Percentiles rank a stretch among this genome's conserved stretches.
These are phyloP conservation scores for Smutsia temminckii DNA, from an alignment of 2,797 vertebrate genomes.

Conservation along the genomic window DNA sequence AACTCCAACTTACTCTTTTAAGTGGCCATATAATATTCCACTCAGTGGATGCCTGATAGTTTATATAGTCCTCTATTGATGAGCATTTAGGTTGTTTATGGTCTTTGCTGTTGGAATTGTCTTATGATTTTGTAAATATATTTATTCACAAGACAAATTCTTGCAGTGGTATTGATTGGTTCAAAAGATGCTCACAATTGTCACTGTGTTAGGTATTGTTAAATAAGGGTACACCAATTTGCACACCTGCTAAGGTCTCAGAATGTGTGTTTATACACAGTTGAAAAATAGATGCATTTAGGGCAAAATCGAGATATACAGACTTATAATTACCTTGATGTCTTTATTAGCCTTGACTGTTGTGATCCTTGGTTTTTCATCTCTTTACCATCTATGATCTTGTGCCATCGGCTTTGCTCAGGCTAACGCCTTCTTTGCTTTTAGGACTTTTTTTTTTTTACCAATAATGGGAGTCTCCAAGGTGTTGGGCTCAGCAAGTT, in stretches of 20 bases:
- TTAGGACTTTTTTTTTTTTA: neutral
- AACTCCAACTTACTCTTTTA: constrained; percentile 12
- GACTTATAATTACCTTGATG: neutral
- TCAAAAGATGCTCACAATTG: neutral
- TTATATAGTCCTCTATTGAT: neutral
- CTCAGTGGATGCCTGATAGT: neutral
- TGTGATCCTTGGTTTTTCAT: neutral
- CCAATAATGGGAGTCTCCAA: neutral
- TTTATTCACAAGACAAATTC: constrained; percentile 19
- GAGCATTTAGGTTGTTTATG: neutral
- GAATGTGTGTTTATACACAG: neutral
- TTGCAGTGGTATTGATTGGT: neutral
- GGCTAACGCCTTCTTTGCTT: neutral
- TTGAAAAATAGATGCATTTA: neutral
- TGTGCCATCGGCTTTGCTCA: neutral
- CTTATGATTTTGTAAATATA: neutral
- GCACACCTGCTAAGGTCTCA: neutral
- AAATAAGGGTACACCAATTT: neutral
- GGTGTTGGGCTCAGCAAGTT: neutral
- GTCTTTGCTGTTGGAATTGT: neutral
- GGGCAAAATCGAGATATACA: neutral
- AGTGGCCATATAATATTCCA: neutral
- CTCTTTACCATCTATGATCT: neutral
- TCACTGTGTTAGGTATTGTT: neutral
- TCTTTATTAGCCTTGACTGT: neutral